These are phyloP conservation scores for Tetragnatha versicolor DNA, from an alignment of 1,140 invertebrate genomes.

Conservation along the genomic window DNA sequence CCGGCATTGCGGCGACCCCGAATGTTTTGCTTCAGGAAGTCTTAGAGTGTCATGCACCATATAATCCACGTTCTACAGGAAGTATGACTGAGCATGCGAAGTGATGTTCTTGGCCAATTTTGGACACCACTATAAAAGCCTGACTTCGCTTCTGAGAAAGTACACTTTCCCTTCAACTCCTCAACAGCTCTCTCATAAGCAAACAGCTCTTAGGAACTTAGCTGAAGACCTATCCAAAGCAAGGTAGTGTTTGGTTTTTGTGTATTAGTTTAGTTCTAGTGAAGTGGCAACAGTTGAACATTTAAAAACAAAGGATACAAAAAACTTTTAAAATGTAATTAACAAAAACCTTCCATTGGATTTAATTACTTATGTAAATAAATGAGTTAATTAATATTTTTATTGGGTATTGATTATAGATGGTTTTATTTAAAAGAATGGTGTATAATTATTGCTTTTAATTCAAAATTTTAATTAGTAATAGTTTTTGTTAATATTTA, in stretches of 20 bases:
- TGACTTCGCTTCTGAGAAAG: neutral
- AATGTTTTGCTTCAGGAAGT: constrained; percentile 21
- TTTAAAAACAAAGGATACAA: too few species aligned
- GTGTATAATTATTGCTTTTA: too few species aligned
- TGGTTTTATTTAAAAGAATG: too few species aligned
- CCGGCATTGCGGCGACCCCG: constrained; percentile 2
- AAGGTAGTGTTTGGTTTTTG: constrained; percentile 25
- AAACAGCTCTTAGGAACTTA: neutral
- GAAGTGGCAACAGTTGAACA: too few species aligned
- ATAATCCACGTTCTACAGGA: constrained; percentile 26
- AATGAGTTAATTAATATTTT: too few species aligned
- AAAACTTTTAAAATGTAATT: too few species aligned
- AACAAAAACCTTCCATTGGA: too few species aligned
- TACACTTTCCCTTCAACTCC: neutral
- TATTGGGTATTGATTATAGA: too few species aligned
- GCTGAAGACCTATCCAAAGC: neutral
- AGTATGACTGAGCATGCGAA: neutral
- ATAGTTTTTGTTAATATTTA: too few species aligned
- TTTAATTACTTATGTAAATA: too few species aligned
- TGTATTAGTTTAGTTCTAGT: too few species aligned
- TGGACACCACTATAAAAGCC: constrained; percentile 17
- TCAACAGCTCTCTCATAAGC: neutral
- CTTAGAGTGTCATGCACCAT: constrained; percentile 30
- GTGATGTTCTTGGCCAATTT: constrained; percentile 6
- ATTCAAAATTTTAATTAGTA: too few species aligned